phyloP scores from a whole-genome alignment of 2,113 vertebrate species.

The Cranoglanis bouderius region DNA sequence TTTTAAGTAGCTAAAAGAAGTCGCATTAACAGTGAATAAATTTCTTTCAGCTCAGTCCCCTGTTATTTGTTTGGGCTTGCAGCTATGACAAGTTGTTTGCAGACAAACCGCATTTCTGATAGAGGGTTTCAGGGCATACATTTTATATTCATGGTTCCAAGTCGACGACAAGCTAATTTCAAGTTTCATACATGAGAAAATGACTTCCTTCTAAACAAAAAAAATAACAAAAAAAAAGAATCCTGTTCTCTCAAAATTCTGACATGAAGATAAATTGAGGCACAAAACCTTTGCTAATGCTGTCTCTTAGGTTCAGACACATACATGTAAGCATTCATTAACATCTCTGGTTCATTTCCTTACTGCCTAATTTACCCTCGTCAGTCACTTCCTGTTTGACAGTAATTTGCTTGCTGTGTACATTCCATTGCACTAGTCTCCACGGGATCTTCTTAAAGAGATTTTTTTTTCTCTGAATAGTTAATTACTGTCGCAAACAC shows the following conservation, averaged over 20 bases:
- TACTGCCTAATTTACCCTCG: constrained; percentile 5
- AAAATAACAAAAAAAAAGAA: not conserved
- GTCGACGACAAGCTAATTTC: not conserved
- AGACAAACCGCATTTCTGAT: not conserved
- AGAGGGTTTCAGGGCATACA: not conserved
- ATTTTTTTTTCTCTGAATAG: constrained; percentile 18
- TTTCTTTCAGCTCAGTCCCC: not conserved
- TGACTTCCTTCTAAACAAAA: not conserved
- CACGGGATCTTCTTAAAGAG: constrained; percentile 31
- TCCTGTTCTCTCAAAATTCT: not conserved
- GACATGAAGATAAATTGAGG: not conserved
- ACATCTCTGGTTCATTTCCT: constrained; percentile 30
- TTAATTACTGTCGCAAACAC: constrained; percentile 56
- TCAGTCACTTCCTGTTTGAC: constrained; percentile 39
- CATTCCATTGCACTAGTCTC: constrained; percentile 19
- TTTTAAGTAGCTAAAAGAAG: not conserved
- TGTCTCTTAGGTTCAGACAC: not conserved
- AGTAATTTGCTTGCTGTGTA: constrained; percentile 28
- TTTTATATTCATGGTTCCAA: constrained; percentile 12
- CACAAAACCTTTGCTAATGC: not conserved
- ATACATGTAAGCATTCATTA: not conserved
- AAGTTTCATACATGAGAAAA: constrained; percentile 7
- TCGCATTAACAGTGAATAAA: not conserved
- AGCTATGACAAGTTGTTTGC: constrained; percentile 6
- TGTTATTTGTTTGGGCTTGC: constrained; percentile 21